Evolutionary conservation across 2,797 vertebrate genomes (phyloP).

Genomic region (Synanceia verrucosa): DNA sequence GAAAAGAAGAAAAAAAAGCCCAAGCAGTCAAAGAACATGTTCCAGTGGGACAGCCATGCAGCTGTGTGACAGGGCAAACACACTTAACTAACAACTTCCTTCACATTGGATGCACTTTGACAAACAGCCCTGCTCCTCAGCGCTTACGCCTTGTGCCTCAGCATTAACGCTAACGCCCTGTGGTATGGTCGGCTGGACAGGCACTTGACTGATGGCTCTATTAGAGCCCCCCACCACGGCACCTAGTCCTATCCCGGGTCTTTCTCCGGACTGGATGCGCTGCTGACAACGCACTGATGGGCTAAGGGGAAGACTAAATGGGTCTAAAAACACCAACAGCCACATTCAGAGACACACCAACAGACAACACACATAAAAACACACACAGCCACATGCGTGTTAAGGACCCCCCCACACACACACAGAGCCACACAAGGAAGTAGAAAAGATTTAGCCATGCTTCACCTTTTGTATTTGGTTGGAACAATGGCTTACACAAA

Average conservation of each 20-base stretch:
- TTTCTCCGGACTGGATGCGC: constrained; percentile 85
- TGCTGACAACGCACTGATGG: constrained; percentile 89
- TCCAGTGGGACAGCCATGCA: constrained; percentile 54
- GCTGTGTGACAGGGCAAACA: constrained; percentile 69
- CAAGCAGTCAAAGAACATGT: constrained; percentile 48
- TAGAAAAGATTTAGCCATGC: constrained; percentile 97
- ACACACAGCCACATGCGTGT: constrained; percentile 68
- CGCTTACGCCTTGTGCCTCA: constrained; percentile 78
- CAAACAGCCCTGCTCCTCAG: constrained; percentile 80
- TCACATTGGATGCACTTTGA: constrained; percentile 84
- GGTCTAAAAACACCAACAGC: constrained; percentile 65
- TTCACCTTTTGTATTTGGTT: constrained; percentile 92
- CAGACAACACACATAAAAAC: constrained; percentile 76
- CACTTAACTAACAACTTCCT: constrained; percentile 82
- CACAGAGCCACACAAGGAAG: constrained; percentile 76
- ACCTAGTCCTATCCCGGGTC: constrained; percentile 86
- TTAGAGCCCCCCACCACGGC: constrained; percentile 88
- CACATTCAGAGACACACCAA: constrained; percentile 63
- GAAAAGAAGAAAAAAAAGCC: constrained; percentile 1
- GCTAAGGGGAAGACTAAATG: constrained; percentile 67
- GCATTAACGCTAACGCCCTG: constrained; percentile 80
- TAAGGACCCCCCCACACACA: constrained; percentile 64
- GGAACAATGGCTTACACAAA: constrained; percentile 94
- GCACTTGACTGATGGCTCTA: constrained; percentile 94
- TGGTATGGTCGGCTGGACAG: constrained; percentile 80